Percentiles rank a stretch among this genome's conserved stretches.
Conservation (phyloP, 2,797 vertebrate genomes). For the Mionectes olivaceus region DNA sequence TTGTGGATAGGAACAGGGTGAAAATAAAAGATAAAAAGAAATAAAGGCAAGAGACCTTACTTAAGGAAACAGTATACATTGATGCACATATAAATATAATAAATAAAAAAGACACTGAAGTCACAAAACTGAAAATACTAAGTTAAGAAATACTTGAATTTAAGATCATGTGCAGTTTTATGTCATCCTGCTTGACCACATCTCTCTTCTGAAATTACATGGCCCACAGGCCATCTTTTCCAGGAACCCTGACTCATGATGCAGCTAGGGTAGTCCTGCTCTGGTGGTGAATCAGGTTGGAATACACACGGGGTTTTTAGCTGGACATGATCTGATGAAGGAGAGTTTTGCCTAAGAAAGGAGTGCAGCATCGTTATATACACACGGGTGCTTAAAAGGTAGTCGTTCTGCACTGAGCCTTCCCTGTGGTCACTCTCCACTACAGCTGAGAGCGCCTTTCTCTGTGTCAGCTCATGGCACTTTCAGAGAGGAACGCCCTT, state of each 20-base stretch:
- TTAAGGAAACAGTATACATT: not conserved
- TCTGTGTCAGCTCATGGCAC: not conserved
- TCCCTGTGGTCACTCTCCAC: not conserved
- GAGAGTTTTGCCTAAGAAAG: not conserved
- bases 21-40: not conserved
- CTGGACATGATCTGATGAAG: not conserved
- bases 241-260: not conserved
- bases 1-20: not conserved
- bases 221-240: not conserved
- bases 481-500: not conserved
- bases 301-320: not conserved
- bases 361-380: not conserved
- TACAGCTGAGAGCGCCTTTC: not conserved
- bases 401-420: not conserved
- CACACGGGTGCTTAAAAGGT: not conserved
- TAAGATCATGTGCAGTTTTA: not conserved
- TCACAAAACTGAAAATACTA: not conserved
- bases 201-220: not conserved
- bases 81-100: not conserved
- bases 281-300: not conserved
- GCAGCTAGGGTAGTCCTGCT: not conserved
- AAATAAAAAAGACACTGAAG: not conserved
- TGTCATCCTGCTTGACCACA: not conserved
- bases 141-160: not conserved
- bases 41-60: not conserved